phyloP scores from a whole-genome alignment of 2,888 invertebrate species.

The Drosophila flavopinicola region DNA sequence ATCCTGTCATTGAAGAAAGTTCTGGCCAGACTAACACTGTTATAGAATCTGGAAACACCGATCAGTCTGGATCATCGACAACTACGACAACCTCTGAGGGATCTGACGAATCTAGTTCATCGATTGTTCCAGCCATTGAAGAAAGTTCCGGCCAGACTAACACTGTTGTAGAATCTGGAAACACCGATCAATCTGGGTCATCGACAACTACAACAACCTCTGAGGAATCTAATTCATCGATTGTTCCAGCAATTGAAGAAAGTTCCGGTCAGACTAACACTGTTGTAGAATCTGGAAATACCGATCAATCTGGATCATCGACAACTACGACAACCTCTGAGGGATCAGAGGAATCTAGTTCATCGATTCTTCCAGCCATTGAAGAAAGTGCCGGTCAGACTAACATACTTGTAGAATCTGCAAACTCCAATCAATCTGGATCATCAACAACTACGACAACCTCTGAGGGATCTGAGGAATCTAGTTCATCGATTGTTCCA shows the following conservation, averaged over 20 bases:
- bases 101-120: not conserved
- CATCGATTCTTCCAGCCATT: not conserved
- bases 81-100: conserved; percentile 7
- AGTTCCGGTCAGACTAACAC: not conserved
- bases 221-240: not conserved
- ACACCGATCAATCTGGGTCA: conserved; percentile 9
- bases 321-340: conserved; percentile 10
- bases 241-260: not conserved
- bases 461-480: not conserved
- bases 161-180: not conserved
- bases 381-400: not conserved
- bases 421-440: not conserved
- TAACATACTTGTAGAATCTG: not conserved
- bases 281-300: not conserved
- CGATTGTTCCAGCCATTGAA: not conserved
- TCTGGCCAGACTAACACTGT: conserved; percentile 1
- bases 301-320: conserved; percentile 12
- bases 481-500: not conserved
- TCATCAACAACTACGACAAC: not conserved
- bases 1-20: too few relatives aligned
- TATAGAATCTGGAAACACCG: conserved; percentile 10
- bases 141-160: conserved; percentile 2
- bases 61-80: conserved; percentile 9
- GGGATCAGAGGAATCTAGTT: not conserved
- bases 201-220: conserved; percentile 12